These are phyloP conservation scores for Aspiorhynchus laticeps DNA, from an alignment of 2,113 vertebrate species.

Conservation along the genomic window DNA sequence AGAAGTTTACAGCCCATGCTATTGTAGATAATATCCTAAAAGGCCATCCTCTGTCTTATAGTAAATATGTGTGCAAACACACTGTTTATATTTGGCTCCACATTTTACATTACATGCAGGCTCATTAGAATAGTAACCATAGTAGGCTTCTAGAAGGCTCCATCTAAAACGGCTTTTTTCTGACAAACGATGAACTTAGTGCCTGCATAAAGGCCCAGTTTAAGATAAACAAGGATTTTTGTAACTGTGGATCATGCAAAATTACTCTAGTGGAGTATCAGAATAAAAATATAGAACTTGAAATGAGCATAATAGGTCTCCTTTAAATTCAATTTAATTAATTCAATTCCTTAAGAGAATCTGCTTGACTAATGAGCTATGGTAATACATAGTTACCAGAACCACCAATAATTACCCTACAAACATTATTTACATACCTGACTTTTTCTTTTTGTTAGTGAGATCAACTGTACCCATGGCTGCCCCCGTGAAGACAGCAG, in stretches of 20 bases:
- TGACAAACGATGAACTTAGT: neutral
- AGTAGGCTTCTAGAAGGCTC: neutral
- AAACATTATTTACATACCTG: conserved; percentile 10
- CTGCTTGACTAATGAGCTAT: neutral
- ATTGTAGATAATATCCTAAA: neutral
- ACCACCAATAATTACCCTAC: conserved; percentile 1
- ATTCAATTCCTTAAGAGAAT: neutral
- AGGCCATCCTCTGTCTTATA: neutral
- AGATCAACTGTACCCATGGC: neutral
- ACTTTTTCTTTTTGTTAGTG: neutral
- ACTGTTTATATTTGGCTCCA: neutral
- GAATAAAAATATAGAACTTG: neutral
- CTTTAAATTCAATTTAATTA: neutral
- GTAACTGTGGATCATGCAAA: neutral
- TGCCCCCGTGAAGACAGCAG: neutral
- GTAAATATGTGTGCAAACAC: neutral
- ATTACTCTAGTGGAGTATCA: neutral
- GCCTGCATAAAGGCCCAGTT: too few species aligned
- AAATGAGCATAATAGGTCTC: neutral
- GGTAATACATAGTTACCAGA: neutral
- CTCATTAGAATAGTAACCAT: neutral
- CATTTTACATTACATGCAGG: neutral
- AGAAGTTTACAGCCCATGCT: too few species aligned
- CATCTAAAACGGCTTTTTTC: neutral
- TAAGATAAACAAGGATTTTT: neutral